Base-by-base conservation (phyloP, 2,113 vertebrate genomes). In the Athene noctua region DNA sequence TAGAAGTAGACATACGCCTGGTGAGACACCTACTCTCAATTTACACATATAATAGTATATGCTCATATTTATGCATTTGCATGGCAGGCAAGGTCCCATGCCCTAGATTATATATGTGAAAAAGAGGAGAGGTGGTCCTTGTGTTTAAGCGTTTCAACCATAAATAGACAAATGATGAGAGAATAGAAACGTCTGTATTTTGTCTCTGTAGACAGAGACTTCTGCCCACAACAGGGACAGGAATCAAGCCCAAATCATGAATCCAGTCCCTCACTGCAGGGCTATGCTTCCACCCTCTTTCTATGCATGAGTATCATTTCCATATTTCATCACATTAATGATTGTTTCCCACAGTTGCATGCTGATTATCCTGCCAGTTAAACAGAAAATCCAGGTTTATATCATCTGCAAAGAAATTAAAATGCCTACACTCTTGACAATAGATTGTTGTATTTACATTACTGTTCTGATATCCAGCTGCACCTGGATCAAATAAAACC, bases 401-500 rank as follows among this genome's bases (percentile, higher is more conserved):
- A 92, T 94, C 29, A 73, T 85, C 66, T 94, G 62, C 80, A 92
- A 90, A 91, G 84, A 94, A 96, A 95, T 94, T 95, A 96, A 95
- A 94, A 89, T 0, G 2, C 86, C 84, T 87, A 82, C 46, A 34
- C 54, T 68, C 89, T 68, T 91, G 70, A 88, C 80, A 94, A 90
- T 87, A 94, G 49, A 66, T 87, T 75, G 80, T 82, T 96, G 70
- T 89, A 87, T 95, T 95, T 96, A 91, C 66, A 86, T 80, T 95
- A 71, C 42, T 2, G 2, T 87, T 94, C 62, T 94, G 89, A 86
- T 92, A 95, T 71, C 67, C 84, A 95, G 58, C 81, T 97, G 81
- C 87, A 95, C 81, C 95, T 96, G 92, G 84, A 96, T 90, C 55
- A 94, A 91, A 94, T 95, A 92, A 96, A 96, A 80, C 23, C 36